Percentiles rank a stretch among this genome's conserved stretches.
Evolutionary conservation across 2,888 invertebrate species (phyloP).

Genomic region (Meiosimyza decipiens): DNA sequence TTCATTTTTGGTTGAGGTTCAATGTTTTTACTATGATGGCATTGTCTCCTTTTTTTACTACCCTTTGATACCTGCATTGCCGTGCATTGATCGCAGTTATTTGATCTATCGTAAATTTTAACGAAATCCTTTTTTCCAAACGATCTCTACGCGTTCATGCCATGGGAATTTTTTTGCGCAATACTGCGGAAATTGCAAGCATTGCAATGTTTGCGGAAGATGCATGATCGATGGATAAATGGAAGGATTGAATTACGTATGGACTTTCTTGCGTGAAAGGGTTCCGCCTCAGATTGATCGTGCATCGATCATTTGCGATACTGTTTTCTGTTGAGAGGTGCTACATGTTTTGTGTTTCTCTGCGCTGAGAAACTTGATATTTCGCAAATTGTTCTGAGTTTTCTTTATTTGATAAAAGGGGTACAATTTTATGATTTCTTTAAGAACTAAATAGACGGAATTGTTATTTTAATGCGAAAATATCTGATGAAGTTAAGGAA

Average conservation of each 20-base stretch:
- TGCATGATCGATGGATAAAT: conserved; percentile 48
- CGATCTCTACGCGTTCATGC: conserved; percentile 38
- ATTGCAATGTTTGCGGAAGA: conserved; percentile 47
- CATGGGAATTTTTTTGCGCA: conserved; percentile 47
- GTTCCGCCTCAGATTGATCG: conserved; percentile 43
- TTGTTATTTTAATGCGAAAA: conserved; percentile 35
- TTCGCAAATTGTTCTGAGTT: conserved; percentile 41
- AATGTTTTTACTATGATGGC: conserved; percentile 32
- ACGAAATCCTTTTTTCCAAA: conserved; percentile 28
- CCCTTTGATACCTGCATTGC: conserved; percentile 57
- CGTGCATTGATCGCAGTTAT: conserved; percentile 48
- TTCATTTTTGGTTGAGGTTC: conserved; percentile 38
- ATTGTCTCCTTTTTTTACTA: conserved; percentile 50
- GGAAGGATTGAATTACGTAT: conserved; percentile 48
- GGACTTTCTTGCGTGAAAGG: conserved; percentile 45
- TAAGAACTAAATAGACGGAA: conserved; percentile 34
- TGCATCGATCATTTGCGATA: conserved; percentile 25
- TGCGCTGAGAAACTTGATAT: conserved; percentile 44
- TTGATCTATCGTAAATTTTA: conserved; percentile 59
- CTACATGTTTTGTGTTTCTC: conserved; percentile 24
- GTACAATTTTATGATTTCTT: conserved; percentile 32
- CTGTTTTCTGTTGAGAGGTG: neutral
- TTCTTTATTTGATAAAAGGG: conserved; percentile 36
- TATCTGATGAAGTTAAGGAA: conserved; percentile 27
- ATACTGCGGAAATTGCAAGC: conserved; percentile 20